phyloP scores from a whole-genome alignment of 37 sponge, comb jelly and placozoan species.

The Cliona cf. orientalis region DNA sequence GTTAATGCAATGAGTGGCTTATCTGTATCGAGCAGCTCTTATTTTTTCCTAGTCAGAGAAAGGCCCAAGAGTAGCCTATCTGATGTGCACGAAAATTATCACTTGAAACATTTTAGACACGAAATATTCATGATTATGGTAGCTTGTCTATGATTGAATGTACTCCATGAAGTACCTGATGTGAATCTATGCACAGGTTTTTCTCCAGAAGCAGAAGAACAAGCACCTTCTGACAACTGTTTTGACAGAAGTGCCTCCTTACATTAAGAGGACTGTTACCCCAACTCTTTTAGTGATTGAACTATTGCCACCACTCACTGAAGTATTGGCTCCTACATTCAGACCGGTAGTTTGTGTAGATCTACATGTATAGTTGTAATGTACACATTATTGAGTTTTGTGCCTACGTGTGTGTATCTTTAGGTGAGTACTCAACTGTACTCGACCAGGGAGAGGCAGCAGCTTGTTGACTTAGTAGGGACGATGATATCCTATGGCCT shows the following conservation, averaged over 20 bases:
- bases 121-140: no score
- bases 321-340: slow-evolving; percentile 83
- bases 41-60: no score
- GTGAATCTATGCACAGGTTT: no score
- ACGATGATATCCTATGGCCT: slow-evolving; percentile 95
- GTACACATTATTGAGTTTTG: background rate
- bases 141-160: no score
- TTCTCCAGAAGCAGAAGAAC: slow-evolving; percentile 38
- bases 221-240: slow-evolving; percentile 56
- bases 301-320: slow-evolving; percentile 66
- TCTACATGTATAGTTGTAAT: background rate
- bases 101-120: no score
- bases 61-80: no score
- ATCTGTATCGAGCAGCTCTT: no score
- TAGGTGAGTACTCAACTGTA: slow-evolving; percentile 90
- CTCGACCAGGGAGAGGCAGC: slow-evolving; percentile 84
- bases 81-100: no score
- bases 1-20: no score
- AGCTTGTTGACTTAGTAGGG: slow-evolving; percentile 77
- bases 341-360: slow-evolving; percentile 75
- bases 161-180: no score
- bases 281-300: slow-evolving; percentile 36
- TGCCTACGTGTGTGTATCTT: background rate
- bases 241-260: slow-evolving; percentile 57
- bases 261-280: slow-evolving; percentile 42